Evolutionary conservation across 2,888 invertebrate species (phyloP).

Genomic region (Cactoblastis cactorum): DNA sequence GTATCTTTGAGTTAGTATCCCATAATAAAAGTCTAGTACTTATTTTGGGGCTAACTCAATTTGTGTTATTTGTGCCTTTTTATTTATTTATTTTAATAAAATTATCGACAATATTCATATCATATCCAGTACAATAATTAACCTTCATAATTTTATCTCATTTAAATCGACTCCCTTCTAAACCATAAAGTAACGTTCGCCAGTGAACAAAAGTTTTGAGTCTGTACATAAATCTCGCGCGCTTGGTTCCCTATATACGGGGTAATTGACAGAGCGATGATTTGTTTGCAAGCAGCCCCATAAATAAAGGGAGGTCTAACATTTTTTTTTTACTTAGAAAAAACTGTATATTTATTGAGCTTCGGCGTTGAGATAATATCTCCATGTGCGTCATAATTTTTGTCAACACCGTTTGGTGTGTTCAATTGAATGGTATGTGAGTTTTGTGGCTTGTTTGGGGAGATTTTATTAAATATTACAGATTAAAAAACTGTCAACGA

Average conservation of each 20-base stretch:
- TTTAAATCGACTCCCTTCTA: too few species aligned
- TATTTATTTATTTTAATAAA: too few species aligned
- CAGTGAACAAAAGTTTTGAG: not conserved
- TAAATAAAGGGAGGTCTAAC: constrained; percentile 51
- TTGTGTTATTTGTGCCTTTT: too few species aligned
- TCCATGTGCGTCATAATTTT: constrained; percentile 20
- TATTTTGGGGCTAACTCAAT: too few species aligned
- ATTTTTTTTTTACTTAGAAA: constrained; percentile 36
- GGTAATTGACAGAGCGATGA: constrained; percentile 54
- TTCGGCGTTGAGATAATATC: constrained; percentile 25
- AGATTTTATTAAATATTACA: not conserved
- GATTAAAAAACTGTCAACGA: too few species aligned
- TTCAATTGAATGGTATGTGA: constrained; percentile 17
- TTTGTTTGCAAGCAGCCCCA: constrained; percentile 57
- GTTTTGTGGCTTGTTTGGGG: constrained; percentile 10
- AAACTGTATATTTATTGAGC: constrained; percentile 56
- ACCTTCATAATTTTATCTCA: too few species aligned
- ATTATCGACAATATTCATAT: too few species aligned
- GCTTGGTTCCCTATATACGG: constrained; percentile 47
- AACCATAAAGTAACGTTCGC: not conserved
- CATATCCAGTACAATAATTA: too few species aligned
- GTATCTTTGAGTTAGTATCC: too few species aligned
- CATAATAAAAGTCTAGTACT: too few species aligned
- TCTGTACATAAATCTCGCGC: constrained; percentile 60
- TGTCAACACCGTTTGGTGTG: constrained; percentile 29